Percentiles rank a stretch among this genome's conserved stretches.
phyloP scores from a whole-genome alignment of 2,888 invertebrate species.

The Drepana falcataria region DNA sequence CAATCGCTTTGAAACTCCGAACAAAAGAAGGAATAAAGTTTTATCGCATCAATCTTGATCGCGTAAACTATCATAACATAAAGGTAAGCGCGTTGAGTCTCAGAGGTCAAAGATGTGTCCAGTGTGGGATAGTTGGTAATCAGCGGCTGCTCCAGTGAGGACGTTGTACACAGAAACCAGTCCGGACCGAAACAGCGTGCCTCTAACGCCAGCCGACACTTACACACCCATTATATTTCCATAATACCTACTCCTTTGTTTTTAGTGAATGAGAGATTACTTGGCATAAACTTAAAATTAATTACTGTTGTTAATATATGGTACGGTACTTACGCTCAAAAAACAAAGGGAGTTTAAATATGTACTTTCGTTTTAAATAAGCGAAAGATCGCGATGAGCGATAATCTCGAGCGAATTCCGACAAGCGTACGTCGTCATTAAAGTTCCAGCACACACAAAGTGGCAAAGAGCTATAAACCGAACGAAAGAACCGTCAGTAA shows the following conservation, averaged over 20 bases:
- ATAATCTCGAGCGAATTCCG: slow-evolving; percentile 5
- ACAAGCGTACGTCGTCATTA: slow-evolving; percentile 25
- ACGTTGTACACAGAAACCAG: slow-evolving; percentile 40
- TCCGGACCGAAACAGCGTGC: slow-evolving; percentile 25
- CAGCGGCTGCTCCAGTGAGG: slow-evolving; percentile 20
- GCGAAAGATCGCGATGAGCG: neutral
- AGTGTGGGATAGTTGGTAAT: slow-evolving; percentile 43
- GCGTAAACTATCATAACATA: neutral
- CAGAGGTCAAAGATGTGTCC: slow-evolving; percentile 21
- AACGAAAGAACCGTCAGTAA: slow-evolving; percentile 43
- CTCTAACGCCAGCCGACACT: neutral
- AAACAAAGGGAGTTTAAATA: neutral
- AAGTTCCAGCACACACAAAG: slow-evolving; percentile 41
- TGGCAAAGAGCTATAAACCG: slow-evolving; percentile 58
- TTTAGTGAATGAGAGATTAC: neutral
- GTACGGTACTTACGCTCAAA: neutral
- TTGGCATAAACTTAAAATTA: neutral
- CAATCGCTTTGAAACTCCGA: neutral
- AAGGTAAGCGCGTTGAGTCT: slow-evolving; percentile 11
- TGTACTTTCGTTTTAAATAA: neutral
- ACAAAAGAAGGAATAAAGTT: neutral
- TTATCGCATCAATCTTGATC: neutral
- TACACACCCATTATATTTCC: neutral
- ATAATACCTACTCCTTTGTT: neutral
- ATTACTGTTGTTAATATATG: neutral